Percentiles rank a stretch among this genome's conserved stretches.
These are phyloP conservation scores for Nomada goodeniana DNA, from an alignment of 2,888 invertebrate species.

Conservation along the genomic window DNA sequence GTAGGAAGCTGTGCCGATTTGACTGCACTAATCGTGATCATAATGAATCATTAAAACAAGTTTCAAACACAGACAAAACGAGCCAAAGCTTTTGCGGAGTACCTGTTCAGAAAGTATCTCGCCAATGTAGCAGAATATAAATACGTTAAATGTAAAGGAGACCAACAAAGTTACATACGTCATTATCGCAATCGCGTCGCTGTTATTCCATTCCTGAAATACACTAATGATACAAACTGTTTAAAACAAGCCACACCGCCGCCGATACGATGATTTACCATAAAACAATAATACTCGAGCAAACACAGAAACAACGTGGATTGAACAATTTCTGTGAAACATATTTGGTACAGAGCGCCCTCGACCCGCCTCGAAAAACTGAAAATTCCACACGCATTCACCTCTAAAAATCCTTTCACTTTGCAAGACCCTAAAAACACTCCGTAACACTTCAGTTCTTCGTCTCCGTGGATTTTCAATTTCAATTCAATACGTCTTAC, in stretches of 20 bases:
- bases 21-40: constrained; percentile 41
- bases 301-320: constrained; percentile 79
- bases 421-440: not conserved
- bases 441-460: not conserved
- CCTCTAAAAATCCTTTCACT: not conserved
- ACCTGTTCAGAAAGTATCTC: constrained; percentile 71
- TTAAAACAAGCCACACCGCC: not conserved
- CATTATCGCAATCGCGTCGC: constrained; percentile 16
- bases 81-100: not conserved
- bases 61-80: not conserved
- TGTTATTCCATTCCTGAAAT: constrained; percentile 36
- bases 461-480: not conserved
- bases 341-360: constrained; percentile 35
- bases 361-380: constrained; percentile 25
- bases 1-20: constrained; percentile 59
- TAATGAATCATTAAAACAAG: not conserved
- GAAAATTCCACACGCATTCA: not conserved
- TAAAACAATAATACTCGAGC: constrained; percentile 77
- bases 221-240: not conserved
- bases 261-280: constrained; percentile 62
- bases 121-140: constrained; percentile 72
- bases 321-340: constrained; percentile 75
- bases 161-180: constrained; percentile 57
- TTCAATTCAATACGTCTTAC: not conserved
- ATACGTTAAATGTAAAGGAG: constrained; percentile 63